Conservation (phyloP, 2,797 vertebrate species). For the Chromobotia macracanthus region DNA sequence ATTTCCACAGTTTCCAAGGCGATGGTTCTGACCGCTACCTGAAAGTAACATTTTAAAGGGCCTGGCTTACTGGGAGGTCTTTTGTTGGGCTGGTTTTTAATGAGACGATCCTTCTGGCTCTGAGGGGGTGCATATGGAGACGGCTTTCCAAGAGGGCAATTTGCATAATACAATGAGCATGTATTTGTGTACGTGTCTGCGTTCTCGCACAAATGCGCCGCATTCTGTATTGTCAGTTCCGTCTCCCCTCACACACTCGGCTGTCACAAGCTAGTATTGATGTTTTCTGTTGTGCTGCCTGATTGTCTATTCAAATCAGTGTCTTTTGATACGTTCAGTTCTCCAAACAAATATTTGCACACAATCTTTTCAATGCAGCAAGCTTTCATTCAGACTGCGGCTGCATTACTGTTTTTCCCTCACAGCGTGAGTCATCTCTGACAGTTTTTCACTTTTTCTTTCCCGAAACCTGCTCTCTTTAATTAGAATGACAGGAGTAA, state of each 20-base stretch:
- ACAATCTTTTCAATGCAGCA: conserved; percentile 56
- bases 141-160: conserved; percentile 76
- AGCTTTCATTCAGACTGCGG: conserved; percentile 71
- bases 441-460: conserved; percentile 67
- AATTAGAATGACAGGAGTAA: conserved; percentile 74
- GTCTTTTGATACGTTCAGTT: conserved; percentile 53
- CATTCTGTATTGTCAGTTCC: conserved; percentile 74
- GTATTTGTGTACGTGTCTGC: conserved; percentile 38
- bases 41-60: conserved; percentile 76
- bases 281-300: conserved; percentile 59
- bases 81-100: conserved; percentile 78
- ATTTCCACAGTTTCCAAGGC: conserved; percentile 77
- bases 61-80: conserved; percentile 70
- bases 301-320: conserved; percentile 63
- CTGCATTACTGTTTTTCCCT: conserved; percentile 57
- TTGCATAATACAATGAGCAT: conserved; percentile 80
- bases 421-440: conserved; percentile 62
- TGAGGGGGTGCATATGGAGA: conserved; percentile 76
- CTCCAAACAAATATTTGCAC: conserved; percentile 63
- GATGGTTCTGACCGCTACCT: conserved; percentile 77
- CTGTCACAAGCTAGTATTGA: conserved; percentile 53
- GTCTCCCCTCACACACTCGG: conserved; percentile 66
- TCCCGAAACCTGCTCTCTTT: conserved; percentile 72
- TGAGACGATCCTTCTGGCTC: conserved; percentile 80
- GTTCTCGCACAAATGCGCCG: conserved; percentile 31